Percentiles rank a stretch among this genome's conserved stretches.
Evolutionary conservation across 2,113 vertebrate genomes (phyloP).

Genomic region (Pituophis catenifer): DNA sequence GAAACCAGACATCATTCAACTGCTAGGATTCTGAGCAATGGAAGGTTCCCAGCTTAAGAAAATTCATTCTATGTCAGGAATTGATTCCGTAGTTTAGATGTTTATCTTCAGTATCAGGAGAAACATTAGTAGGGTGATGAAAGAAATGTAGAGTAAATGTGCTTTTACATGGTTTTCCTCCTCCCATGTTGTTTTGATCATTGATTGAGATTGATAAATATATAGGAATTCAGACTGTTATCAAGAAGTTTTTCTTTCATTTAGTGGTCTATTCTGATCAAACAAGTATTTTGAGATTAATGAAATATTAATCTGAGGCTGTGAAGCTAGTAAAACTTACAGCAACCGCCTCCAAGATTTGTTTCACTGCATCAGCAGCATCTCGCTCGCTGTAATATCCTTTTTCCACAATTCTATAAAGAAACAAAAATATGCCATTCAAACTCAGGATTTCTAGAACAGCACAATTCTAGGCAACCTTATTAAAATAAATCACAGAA

Average conservation of each 20-base stretch:
- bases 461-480: not conserved
- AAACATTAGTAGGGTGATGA: not conserved
- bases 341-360: slow-evolving; percentile 85
- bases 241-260: slow-evolving; percentile 1
- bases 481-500: slow-evolving; percentile 27
- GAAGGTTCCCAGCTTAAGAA: not conserved
- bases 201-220: not conserved
- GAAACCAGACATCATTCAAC: not conserved
- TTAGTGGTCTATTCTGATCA: not conserved
- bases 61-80: not conserved
- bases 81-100: not conserved
- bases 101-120: not conserved
- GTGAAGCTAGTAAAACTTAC: slow-evolving; percentile 71
- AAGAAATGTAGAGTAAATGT: not conserved
- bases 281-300: not conserved
- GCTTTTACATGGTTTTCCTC: not conserved
- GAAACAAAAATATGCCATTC: slow-evolving; percentile 33
- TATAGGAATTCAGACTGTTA: not conserved
- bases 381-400: slow-evolving; percentile 87
- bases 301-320: not conserved
- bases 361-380: slow-evolving; percentile 85
- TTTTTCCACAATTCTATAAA: slow-evolving; percentile 85
- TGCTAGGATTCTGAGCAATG: not conserved
- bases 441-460: slow-evolving; percentile 9
- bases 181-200: not conserved